Base-by-base conservation (phyloP, 37 sponge, comb jelly and placozoan genomes). In the Agelas oroides region DNA sequence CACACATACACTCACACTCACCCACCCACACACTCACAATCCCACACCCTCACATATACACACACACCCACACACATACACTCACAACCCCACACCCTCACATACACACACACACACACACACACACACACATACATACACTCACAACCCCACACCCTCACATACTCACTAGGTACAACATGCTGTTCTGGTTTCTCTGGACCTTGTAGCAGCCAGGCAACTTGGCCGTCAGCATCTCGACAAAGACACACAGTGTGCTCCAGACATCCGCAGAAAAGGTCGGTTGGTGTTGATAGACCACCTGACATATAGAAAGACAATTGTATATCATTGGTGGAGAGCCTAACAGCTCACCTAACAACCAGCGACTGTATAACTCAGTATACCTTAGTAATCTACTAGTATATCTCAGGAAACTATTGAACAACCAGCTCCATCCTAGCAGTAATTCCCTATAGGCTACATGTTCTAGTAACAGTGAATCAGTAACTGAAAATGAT, bases 241-340 rank as follows among this genome's bases (percentile, higher is more conserved):
- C 68, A 23, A 81, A 40, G 2, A 80, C 76, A 65, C 88, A 88
- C 77, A 81, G 25, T 28, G 46, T 52, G 46, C 82, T 81, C 88
- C 88, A 88, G 11, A 88, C 75, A 21, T 88, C 88, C 34, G 81
- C 54, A 30, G 79, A 70, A 41, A 88, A 88, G 0, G 53, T 33
- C 2, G 82, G 80, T 13, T 34, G 24, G n/a, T 80, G 34, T 17
- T 55, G 28, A 40, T 57, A 19, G 14, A 70, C 53, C 31, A 69
- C 53, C 81, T 81, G 53, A 5, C 46, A 46, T 46, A 46, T 12
- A 8, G 3, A n/a, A 28, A 23, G 25, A 23, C 28, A 75, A 14
- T 15, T 17, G 53, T 52, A 30, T 6, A 16, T 36, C 16, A 36
- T 14, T n/a, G n/a, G n/a, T n/a, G n/a, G n/a, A n/a, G n/a, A n/a